Percentiles rank a stretch among this genome's conserved stretches.
phyloP scores from a whole-genome alignment of 2,113 vertebrate genomes.

The Mohoua ochrocephala region DNA sequence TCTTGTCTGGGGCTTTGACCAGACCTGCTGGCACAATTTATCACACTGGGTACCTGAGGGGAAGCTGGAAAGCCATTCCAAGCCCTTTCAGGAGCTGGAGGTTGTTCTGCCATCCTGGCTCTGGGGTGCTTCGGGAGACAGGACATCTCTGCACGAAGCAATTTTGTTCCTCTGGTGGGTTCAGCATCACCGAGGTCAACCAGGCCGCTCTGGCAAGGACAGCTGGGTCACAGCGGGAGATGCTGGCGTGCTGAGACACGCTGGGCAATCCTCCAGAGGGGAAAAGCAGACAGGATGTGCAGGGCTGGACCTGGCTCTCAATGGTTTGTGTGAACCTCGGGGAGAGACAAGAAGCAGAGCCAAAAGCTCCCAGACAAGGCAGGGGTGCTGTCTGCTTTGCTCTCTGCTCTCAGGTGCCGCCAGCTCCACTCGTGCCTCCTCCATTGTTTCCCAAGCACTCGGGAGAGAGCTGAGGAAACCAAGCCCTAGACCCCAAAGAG shows the following conservation, averaged over 20 bases:
- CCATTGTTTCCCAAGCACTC: background rate
- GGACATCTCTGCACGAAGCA: background rate
- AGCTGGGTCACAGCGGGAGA: background rate
- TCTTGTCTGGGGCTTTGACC: background rate
- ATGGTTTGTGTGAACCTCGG: background rate
- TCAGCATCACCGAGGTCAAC: background rate
- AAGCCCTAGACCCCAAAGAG: background rate
- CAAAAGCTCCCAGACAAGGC: background rate
- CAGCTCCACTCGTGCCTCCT: background rate
- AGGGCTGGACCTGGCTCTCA: background rate
- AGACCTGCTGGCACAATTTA: background rate
- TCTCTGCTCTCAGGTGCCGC: background rate
- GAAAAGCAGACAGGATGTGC: background rate
- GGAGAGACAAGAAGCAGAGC: background rate
- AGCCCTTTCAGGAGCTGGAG: background rate
- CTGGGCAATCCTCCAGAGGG: background rate
- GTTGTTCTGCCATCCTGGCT: background rate
- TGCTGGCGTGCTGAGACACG: rapidly evolving
- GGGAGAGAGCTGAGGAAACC: background rate
- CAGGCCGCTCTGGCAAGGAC: background rate
- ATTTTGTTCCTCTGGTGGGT: background rate
- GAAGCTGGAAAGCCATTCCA: background rate
- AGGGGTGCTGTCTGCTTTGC: background rate
- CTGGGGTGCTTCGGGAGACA: background rate
- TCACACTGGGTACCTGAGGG: background rate